Base-by-base conservation (phyloP, 2,888 invertebrate species). In the Lacanobia oleracea region DNA sequence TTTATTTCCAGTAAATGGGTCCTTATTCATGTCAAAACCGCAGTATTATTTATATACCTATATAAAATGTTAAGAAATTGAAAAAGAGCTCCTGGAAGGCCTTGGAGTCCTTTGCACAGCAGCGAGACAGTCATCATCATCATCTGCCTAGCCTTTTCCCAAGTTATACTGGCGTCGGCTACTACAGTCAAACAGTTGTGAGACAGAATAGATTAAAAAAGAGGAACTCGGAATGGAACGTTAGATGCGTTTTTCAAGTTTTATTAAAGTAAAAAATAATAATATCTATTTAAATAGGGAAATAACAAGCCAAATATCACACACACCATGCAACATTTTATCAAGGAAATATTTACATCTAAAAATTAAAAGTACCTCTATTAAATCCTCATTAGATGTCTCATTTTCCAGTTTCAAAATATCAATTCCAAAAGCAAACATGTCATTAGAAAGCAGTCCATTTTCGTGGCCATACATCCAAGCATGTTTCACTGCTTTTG, bases 401-500 rank as follows among this genome's bases (percentile, higher is more conserved):
- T 88, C 89, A 65, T 92, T 90, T 82, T 95, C 92, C 10, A 93
- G 66, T 77, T 94, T 94, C 51, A 94, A 81, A 79, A 96, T 80
- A 59, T 93, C 87, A 61, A 96, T 89, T 1, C 96, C 96, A 89
- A 96, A 95, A 10, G 87, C 86, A 80, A 94, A 95, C 94, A 95
- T 94, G 4, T 95, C 92, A 86, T 92, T 91, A 5, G 90, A 88
- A 2, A 96, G 89, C 12, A 95, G 72, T 12, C 91, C 93, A 86
- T 91, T 91, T 53, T 93, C 92, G 77, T 94, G 93, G 0, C 94
- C 94, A 78, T 89, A 93, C 81, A 88, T 87, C 95, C 95, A 96
- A 4, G 94, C 95, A 33, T 91, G 90, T 86, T 94, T 94, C 7
- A 96, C 93, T 1, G 91, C 92, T 57, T 79, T 82, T 60, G 95